phyloP scores from a whole-genome alignment of 1,140 invertebrate genomes.

The Glomeris maerens region DNA sequence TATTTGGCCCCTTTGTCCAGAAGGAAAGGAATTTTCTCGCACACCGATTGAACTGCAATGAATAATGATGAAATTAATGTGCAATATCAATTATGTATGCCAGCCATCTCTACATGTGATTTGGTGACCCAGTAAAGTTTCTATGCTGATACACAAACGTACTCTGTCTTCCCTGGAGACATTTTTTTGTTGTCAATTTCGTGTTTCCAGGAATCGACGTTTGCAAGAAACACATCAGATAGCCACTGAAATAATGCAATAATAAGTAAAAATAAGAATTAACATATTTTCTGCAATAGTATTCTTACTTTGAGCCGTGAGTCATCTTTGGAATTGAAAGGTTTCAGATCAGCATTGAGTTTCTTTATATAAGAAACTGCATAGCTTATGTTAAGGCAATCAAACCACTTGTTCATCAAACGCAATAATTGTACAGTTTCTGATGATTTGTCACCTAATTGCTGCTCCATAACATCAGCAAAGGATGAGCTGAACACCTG shows the following conservation, averaged over 20 bases:
- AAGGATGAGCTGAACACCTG: background rate
- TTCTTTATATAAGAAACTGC: background rate
- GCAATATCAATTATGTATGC: no score
- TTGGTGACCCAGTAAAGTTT: background rate
- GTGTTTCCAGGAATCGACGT: background rate
- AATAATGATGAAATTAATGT: no score
- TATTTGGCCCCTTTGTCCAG: no score
- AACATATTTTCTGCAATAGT: background rate
- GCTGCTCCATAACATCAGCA: background rate
- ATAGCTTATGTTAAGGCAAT: background rate
- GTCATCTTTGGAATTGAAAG: background rate
- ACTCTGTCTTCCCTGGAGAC: background rate
- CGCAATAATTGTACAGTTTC: background rate
- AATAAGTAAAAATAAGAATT: background rate
- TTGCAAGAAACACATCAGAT: background rate
- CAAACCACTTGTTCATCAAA: constrained; percentile 1
- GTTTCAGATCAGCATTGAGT: background rate
- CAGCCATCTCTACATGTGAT: no score
- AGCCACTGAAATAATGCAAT: background rate
- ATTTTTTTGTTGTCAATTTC: background rate
- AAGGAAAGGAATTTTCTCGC: no score
- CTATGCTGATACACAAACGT: background rate
- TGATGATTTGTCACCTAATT: background rate
- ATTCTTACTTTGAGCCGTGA: constrained; percentile 1
- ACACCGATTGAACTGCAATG: no score